Evolutionary conservation across 2,113 vertebrate species (phyloP), one percentile per base, ranked within the genome.

Genomic region (Tachysurus vachellii): DNA sequence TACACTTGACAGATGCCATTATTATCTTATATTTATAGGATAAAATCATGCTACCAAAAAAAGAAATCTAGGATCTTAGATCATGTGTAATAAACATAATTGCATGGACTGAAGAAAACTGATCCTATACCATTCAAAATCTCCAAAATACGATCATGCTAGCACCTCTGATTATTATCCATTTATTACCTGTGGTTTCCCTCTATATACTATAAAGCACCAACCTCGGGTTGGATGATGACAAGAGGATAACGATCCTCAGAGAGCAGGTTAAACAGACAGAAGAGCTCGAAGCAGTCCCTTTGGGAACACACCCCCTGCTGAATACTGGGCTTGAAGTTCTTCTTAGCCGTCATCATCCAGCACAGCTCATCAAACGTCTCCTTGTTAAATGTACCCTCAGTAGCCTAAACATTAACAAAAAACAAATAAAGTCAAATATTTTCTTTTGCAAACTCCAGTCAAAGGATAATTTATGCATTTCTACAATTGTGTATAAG

Each of bases 321-420:
- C 26, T 88, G 44, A 83, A 85, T 83, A 4, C 66, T n/a, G 8
- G 88, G 87, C 26, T 87, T 92, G 80, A 91, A 94, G 91, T 96
- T 96, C 91, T 96, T 96, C 92, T 95, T 95, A 79, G 92, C 93
- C 13, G 95, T 95, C 94, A 96, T 94, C 91, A 93, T 96, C 96
- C 96, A 96, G 94, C 96, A 96, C 90, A 96, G 89, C 80, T 95
- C 95, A 31, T 96, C 95, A 77, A 96, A 96, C 57, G 89, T 94
- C 90, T 96, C 95, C 90, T 96, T 96, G 89, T 94, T 93, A 75
- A 95, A 96, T 80, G 93, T 94, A 14, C 95, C 95, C 54, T 95
- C 94, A 87, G 93, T 94, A 70, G 94, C 96, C 96, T 96, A 87
- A 28, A 77, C 9, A 87, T 77, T 5, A 84, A 26, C 62, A 50